These are phyloP conservation scores for Lasioglossum lativentre DNA, from an alignment of 2,888 invertebrate genomes.

Conservation along the genomic window DNA sequence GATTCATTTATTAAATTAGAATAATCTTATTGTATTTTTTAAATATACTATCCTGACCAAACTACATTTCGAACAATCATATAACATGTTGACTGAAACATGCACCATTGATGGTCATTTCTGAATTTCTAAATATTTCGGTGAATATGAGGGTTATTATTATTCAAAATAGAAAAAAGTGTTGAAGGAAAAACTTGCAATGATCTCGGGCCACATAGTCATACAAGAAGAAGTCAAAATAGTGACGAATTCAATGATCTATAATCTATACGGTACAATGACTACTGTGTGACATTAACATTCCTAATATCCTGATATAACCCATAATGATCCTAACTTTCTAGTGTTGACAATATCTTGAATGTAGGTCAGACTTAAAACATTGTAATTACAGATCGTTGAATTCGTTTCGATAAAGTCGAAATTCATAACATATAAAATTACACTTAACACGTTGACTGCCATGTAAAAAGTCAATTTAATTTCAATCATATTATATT, in stretches of 20 bases:
- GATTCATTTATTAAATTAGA: background rate
- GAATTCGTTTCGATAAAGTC: background rate
- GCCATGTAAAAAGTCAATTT: too few relatives aligned
- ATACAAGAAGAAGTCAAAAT: background rate
- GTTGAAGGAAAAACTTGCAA: background rate
- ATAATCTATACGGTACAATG: too few relatives aligned
- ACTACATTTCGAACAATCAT: background rate
- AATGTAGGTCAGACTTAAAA: too few relatives aligned
- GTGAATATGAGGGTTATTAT: background rate
- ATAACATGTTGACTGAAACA: conserved; percentile 11
- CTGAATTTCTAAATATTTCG: background rate
- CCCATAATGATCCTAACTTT: background rate
- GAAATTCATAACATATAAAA: background rate
- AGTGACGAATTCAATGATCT: background rate
- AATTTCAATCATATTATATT: too few relatives aligned
- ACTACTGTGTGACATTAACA: background rate
- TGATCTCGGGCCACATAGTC: background rate
- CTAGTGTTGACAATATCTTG: too few relatives aligned
- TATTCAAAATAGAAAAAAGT: background rate
- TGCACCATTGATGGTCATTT: background rate
- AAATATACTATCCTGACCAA: conserved; percentile 1
- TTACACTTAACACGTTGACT: too few relatives aligned
- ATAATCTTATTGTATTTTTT: background rate
- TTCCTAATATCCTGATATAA: background rate
- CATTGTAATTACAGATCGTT: background rate